Base-by-base conservation (phyloP, 2,113 vertebrate species). In the Cynopterus brachyotis region DNA sequence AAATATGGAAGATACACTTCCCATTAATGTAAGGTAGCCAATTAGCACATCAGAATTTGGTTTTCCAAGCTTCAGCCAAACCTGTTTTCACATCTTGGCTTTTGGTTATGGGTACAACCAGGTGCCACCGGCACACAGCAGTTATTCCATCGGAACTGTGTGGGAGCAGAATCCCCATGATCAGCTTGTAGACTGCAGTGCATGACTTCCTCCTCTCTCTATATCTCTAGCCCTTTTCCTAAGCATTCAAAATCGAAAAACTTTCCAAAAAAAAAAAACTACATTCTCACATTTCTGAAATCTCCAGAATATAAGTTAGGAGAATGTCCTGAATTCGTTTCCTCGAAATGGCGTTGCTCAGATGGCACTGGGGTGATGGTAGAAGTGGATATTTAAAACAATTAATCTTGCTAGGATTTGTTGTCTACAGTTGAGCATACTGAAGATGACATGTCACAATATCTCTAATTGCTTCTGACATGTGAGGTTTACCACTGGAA, bases 381-480 rank as follows among this genome's bases (percentile, higher is more conserved):
- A 32, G 30, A 26, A 4, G 5, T n/a, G 60, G 37, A 55, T 80
- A 92, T 55, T 86, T 59, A 83, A 90, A 82, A 35, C 42, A 3
- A 24, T 40, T 45, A 16, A 53, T 72, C 50, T 42, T 73, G 50
- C 24, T 53, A 89, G 62, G 24, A 75, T 72, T 42, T 73, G 26
- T 0, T 50, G 73, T 62, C 57, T 80, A 80, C 69, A 67, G 59
- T 24, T 53, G 30, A 84, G 92, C 83, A 53, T 32, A 62, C 2
- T 72, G 76, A 85, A 73, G 70, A 66, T 62, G 40, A 62, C 55
- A 64, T 6, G 69, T 32, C 84, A 90, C 19, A 35, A 28, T 20
- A 55, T 82, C 94, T 88, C 92, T 94, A 96, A 94, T 75, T 96
- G 79, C 86, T 94, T 87, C 53, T 94, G 89, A 94, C 93, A 91